A percentile compares a stretch with the other conserved stretches of the same genome.
Evolutionary conservation across 2,113 vertebrate genomes (phyloP).

Genomic region (Larimichthys polyactis): DNA sequence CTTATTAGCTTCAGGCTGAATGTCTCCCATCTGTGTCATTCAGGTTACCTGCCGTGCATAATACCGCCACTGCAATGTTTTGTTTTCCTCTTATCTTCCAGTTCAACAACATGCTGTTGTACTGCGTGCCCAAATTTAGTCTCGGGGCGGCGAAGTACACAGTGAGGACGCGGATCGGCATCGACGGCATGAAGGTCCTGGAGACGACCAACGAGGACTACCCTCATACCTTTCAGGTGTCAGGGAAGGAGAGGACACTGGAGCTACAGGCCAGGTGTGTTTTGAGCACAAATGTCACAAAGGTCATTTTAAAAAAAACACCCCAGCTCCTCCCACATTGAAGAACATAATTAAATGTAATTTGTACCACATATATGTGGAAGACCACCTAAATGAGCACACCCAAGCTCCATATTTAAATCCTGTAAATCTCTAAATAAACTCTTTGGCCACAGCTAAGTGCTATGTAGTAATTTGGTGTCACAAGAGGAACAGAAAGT

Average conservation of each 20-base stretch:
- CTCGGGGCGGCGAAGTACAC: constrained; percentile 94
- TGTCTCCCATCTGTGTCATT: constrained; percentile 43
- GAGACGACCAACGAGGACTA: constrained; percentile 96
- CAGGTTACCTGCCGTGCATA: not conserved
- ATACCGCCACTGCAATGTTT: not conserved
- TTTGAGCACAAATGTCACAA: not conserved
- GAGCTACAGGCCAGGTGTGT: constrained; percentile 95
- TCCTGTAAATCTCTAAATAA: constrained; percentile 29
- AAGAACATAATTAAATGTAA: constrained; percentile 37
- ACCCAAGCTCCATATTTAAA: constrained; percentile 26
- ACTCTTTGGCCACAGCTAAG: constrained; percentile 10
- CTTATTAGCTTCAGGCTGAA: constrained; percentile 51
- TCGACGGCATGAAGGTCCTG: constrained; percentile 95
- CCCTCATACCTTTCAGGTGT: constrained; percentile 97
- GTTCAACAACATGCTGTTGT: constrained; percentile 99
- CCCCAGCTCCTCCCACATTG: not conserved
- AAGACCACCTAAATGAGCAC: constrained; percentile 27
- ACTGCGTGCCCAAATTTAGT: constrained; percentile 98
- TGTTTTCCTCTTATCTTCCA: constrained; percentile 57
- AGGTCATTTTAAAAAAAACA: not conserved
- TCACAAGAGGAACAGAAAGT: not conserved
- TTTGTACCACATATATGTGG: constrained; percentile 9
- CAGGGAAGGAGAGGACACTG: constrained; percentile 94
- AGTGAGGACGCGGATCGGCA: constrained; percentile 92
- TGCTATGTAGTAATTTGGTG: constrained; percentile 12